Evolutionary conservation across 2,113 vertebrate species (phyloP).

Genomic region (Siniperca knerii): DNA sequence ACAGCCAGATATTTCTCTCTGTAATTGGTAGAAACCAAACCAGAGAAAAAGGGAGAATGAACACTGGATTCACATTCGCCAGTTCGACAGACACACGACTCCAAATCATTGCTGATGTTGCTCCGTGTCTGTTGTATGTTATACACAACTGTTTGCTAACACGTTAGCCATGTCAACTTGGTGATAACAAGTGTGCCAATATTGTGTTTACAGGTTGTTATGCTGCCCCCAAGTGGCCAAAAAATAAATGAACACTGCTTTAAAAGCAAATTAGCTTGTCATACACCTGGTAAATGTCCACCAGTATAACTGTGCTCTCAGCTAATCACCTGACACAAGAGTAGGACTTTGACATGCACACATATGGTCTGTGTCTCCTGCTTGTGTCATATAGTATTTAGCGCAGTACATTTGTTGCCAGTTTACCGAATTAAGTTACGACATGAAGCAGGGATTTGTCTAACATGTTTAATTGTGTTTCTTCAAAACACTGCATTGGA

Average conservation of each 20-base stretch:
- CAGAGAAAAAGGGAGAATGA: background rate
- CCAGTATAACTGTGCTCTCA: background rate
- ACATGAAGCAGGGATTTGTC: conserved; percentile 25
- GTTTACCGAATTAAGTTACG: background rate
- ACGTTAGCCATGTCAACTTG: background rate
- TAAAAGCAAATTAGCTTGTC: background rate
- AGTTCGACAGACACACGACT: background rate
- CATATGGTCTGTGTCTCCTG: background rate
- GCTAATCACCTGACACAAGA: background rate
- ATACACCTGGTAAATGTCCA: background rate
- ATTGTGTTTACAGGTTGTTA: background rate
- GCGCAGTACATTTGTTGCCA: background rate
- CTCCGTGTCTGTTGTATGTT: background rate
- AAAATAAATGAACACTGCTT: background rate
- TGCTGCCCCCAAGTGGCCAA: background rate
- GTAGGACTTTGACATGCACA: background rate
- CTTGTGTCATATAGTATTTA: background rate
- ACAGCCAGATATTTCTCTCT: too few relatives aligned
- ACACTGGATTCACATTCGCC: background rate
- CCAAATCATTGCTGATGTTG: background rate
- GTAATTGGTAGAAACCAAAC: background rate
- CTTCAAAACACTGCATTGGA: conserved; percentile 55
- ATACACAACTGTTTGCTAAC: background rate
- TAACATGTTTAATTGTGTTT: conserved; percentile 60
- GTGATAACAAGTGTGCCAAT: too few relatives aligned